These are phyloP conservation scores for Allacma fusca DNA, from an alignment of 2,888 invertebrate genomes.

Conservation along the genomic window DNA sequence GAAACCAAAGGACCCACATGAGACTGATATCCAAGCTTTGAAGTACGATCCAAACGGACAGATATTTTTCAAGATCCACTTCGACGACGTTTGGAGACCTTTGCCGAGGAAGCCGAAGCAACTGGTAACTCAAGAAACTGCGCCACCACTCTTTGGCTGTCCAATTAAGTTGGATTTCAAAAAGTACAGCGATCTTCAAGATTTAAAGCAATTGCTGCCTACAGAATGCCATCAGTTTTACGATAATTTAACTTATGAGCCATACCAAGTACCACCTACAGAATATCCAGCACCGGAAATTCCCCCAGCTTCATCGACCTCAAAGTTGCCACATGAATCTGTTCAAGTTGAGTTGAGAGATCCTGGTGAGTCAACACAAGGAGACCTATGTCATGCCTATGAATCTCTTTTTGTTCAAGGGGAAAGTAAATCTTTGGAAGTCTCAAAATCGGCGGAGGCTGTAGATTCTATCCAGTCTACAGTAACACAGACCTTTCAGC, in stretches of 20 bases:
- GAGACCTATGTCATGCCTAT: too few relatives aligned
- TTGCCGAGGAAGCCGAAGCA: background rate
- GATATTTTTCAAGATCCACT: slow-evolving; percentile 8
- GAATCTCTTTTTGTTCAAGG: too few relatives aligned
- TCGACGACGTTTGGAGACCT: background rate
- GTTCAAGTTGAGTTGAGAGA: too few relatives aligned
- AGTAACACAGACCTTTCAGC: too few relatives aligned
- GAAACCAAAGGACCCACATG: background rate
- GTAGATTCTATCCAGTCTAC: too few relatives aligned
- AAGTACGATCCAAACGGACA: background rate
- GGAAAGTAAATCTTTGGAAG: too few relatives aligned
- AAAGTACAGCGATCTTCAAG: background rate
- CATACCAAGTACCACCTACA: background rate
- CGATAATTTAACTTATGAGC: background rate
- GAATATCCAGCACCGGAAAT: background rate
- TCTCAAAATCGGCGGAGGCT: too few relatives aligned
- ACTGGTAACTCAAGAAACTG: background rate
- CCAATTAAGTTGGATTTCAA: background rate
- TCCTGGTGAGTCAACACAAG: too few relatives aligned
- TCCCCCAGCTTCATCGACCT: too few relatives aligned
- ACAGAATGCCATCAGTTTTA: background rate
- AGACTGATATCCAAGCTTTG: background rate
- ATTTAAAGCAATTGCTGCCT: background rate
- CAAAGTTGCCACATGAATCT: too few relatives aligned
- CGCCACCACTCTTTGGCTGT: background rate